Conservation (phyloP, 53 echinoderm and acorn worm species). For the Mesocentrotus franciscanus region DNA sequence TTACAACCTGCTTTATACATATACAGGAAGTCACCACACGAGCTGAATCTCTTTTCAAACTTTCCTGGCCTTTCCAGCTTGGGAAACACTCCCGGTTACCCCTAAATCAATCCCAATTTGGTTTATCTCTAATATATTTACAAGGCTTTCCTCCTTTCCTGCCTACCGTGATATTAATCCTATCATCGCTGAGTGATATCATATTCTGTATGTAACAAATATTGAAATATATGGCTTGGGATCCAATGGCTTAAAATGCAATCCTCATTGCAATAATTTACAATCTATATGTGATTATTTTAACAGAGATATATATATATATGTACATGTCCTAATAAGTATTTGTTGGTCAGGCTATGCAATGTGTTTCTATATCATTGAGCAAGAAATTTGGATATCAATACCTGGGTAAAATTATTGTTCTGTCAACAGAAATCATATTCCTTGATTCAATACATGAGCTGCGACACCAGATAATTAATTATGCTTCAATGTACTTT, state of each 20-base stretch:
- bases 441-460: not conserved
- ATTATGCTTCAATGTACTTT: not conserved
- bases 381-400: not conserved
- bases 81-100: not conserved
- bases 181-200: not conserved
- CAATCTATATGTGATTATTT: not conserved
- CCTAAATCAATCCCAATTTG: not conserved
- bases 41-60: not conserved
- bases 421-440: not conserved
- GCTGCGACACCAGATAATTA: not conserved
- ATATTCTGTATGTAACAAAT: not conserved
- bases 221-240: not conserved
- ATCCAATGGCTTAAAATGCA: not conserved
- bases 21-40: not conserved
- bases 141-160: conserved; percentile 46
- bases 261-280: not conserved
- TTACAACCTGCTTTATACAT: not conserved
- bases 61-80: not conserved
- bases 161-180: not conserved
- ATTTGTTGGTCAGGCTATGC: conserved; percentile 13
- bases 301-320: not conserved
- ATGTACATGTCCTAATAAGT: not conserved
- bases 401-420: not conserved
- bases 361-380: not conserved
- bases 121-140: conserved; percentile 1